A percentile compares a stretch with the other conserved stretches of the same genome.
These are phyloP conservation scores for Eurytemora carolleeae DNA, from an alignment of 1,140 invertebrate genomes.

Conservation along the genomic window DNA sequence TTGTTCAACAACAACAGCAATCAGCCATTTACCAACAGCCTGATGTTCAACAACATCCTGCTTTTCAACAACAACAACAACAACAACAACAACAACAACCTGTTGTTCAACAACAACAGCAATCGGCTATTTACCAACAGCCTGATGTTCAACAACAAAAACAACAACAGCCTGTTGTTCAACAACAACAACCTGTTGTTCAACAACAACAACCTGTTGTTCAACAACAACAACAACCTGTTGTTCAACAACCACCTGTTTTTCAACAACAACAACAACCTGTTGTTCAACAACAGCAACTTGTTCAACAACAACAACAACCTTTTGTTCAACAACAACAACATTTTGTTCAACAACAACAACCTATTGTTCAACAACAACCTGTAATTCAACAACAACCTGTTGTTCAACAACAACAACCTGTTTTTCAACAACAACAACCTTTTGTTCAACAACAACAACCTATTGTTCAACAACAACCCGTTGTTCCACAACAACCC, in stretches of 20 bases:
- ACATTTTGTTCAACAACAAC: not conserved
- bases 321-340: not conserved
- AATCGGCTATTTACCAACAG: no score
- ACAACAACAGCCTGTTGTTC: not conserved
- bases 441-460: no score
- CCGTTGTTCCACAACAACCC: no score
- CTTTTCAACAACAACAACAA: not conserved
- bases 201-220: not conserved
- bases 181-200: not conserved
- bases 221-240: not conserved
- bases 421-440: not conserved
- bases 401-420: no score
- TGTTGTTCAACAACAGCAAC: no score
- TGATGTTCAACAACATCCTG: no score
- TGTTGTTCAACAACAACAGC: no score
- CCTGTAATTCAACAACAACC: not conserved
- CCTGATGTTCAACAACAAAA: not conserved
- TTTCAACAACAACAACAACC: not conserved
- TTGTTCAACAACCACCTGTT: not conserved
- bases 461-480: no score
- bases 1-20: no score
- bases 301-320: not conserved
- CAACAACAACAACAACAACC: not conserved
- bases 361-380: not conserved
- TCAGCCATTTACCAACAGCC: no score